A percentile compares a stretch with the other conserved stretches of the same genome.
Conservation (phyloP, 2,888 invertebrate species). For the Cyaniris semiargus region DNA sequence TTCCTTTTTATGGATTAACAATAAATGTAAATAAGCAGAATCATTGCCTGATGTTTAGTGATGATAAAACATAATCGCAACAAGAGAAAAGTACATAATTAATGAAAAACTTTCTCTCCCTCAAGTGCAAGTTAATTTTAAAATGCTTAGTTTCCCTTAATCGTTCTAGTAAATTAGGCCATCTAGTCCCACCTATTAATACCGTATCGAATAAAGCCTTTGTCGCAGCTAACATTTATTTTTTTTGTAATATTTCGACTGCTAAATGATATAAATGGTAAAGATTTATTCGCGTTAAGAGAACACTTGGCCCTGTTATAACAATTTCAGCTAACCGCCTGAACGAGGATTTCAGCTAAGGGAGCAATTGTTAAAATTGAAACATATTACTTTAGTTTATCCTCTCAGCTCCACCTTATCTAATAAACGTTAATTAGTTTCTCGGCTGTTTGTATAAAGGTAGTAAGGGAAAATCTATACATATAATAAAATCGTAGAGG, state of each 20-base stretch:
- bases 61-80: not conserved
- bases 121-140: not conserved
- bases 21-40: not conserved
- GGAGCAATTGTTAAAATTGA: conserved; percentile 29
- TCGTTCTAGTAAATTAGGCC: not conserved
- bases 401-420: conserved; percentile 15
- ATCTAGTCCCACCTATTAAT: not conserved
- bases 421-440: conserved; percentile 23
- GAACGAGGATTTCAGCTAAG: conserved; percentile 18
- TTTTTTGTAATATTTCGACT: not conserved
- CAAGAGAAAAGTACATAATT: no score
- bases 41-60: not conserved
- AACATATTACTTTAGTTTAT: conserved; percentile 30
- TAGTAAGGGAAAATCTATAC: not conserved
- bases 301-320: conserved; percentile 21
- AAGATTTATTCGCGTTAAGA: conserved; percentile 14
- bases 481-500: no score
- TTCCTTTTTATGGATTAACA: not conserved
- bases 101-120: not conserved
- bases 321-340: conserved; percentile 2
- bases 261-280: conserved; percentile 6
- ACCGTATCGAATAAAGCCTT: not conserved
- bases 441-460: not conserved
- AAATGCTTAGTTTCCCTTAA: no score
- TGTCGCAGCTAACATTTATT: not conserved